These are phyloP conservation scores for Pygmarrhopalites habei DNA, from an alignment of 1,140 invertebrate species.

Conservation along the genomic window DNA sequence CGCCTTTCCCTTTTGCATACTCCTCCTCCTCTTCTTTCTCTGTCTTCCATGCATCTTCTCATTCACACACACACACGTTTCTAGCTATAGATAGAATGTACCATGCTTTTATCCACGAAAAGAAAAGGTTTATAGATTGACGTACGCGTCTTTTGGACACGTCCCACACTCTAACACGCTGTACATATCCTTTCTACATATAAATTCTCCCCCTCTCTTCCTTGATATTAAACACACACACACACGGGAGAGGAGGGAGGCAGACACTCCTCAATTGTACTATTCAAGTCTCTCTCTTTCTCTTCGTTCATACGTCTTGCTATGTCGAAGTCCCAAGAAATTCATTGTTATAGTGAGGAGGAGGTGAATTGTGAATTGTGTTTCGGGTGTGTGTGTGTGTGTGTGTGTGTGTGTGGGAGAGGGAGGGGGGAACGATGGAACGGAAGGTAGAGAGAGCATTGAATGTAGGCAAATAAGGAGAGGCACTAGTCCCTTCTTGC, in stretches of 20 bases:
- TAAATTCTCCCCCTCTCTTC: background rate
- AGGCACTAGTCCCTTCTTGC: background rate
- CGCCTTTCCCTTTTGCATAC: background rate
- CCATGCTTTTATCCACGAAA: constrained; percentile 16
- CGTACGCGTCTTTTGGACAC: constrained; percentile 23
- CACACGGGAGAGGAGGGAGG: background rate
- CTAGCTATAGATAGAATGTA: background rate
- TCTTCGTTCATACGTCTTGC: background rate
- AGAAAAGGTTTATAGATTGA: constrained; percentile 23
- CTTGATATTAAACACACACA: background rate
- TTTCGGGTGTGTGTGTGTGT: background rate
- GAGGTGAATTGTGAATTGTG: background rate
- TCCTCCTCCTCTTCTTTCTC: background rate
- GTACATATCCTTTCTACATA: background rate
- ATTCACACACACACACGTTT: background rate
- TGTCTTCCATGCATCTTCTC: background rate
- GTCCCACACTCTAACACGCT: background rate
- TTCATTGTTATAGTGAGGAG: background rate
- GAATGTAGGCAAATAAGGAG: constrained; percentile 1
- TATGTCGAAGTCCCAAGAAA: background rate
- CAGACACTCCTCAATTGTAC: background rate
- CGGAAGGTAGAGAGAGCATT: background rate
- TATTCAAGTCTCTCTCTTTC: background rate
- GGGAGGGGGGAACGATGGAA: background rate
- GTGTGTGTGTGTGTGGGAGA: background rate